Percentiles rank a stretch among this genome's conserved stretches.
Evolutionary conservation across 2,797 vertebrate species (phyloP).

Genomic region (Mormyrops attenuatus): DNA sequence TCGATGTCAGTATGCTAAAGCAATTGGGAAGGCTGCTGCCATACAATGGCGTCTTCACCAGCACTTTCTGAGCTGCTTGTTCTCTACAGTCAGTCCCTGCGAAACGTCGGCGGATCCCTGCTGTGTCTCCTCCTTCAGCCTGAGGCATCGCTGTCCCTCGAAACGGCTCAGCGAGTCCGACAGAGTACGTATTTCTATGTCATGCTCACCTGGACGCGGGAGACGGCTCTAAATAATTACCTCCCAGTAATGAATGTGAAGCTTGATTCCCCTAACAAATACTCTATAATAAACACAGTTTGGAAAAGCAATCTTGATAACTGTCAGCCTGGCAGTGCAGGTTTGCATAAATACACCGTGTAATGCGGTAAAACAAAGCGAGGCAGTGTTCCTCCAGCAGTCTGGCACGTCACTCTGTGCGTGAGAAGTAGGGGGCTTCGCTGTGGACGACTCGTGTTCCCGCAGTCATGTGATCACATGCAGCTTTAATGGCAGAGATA

Average conservation of each 20-base stretch:
- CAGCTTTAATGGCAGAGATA: neutral
- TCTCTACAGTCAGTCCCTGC: neutral
- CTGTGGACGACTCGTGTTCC: neutral
- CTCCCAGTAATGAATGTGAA: neutral
- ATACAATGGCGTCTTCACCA: neutral
- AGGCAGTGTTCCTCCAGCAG: neutral
- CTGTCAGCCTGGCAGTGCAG: neutral
- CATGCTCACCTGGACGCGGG: neutral
- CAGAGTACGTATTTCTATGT: neutral
- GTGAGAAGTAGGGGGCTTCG: neutral
- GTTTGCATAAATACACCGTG: neutral
- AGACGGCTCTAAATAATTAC: constrained; percentile 10
- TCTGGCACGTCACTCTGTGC: neutral
- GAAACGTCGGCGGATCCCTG: neutral
- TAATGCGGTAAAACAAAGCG: constrained; percentile 3
- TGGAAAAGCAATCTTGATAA: constrained; percentile 17
- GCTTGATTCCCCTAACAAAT: neutral
- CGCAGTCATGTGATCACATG: neutral
- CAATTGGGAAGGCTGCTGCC: neutral
- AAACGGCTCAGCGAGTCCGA: neutral
- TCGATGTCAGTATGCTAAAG: neutral
- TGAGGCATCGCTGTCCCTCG: neutral
- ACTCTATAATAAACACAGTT: constrained; percentile 10
- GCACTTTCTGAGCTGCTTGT: neutral
- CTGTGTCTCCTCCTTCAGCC: neutral